These are phyloP conservation scores for Troides aeacus DNA, from an alignment of 2,888 invertebrate genomes.

Conservation along the genomic window DNA sequence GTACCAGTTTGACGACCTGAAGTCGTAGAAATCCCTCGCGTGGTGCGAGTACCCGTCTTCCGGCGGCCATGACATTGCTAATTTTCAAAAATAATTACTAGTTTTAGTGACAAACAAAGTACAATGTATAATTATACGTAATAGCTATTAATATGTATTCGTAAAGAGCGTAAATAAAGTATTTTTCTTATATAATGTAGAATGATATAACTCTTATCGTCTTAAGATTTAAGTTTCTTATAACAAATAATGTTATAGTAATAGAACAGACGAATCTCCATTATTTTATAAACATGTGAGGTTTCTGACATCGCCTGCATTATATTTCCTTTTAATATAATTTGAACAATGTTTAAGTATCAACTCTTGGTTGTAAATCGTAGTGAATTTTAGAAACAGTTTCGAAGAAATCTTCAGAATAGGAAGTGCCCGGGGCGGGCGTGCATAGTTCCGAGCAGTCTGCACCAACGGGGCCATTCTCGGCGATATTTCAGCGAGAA, in stretches of 20 bases:
- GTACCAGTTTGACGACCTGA: slow-evolving; percentile 96
- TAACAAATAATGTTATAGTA: no score
- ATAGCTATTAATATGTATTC: no score
- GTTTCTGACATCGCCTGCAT: no score
- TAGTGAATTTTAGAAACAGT: slow-evolving; percentile 27
- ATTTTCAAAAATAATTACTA: slow-evolving; percentile 15
- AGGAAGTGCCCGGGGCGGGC: slow-evolving; percentile 25
- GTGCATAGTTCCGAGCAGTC: slow-evolving; percentile 21
- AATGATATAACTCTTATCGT: no score
- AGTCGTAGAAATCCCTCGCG: slow-evolving; percentile 94
- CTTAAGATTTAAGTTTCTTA: no score
- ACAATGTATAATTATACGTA: no score
- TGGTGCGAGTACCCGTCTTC: slow-evolving; percentile 88
- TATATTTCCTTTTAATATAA: background rate
- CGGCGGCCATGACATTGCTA: slow-evolving; percentile 91
- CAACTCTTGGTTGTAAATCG: slow-evolving; percentile 24
- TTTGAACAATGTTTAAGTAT: background rate
- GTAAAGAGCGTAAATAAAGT: no score
- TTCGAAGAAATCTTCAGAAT: slow-evolving; percentile 24
- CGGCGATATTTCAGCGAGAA: slow-evolving; percentile 16
- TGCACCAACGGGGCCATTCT: slow-evolving; percentile 12
- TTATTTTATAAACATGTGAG: no score
- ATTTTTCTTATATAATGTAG: no score
- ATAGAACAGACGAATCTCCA: no score
- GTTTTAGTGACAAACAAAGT: background rate